These are phyloP conservation scores for Psilanteris sp. DNA, from an alignment of 1,140 invertebrate species.

Conservation along the genomic window DNA sequence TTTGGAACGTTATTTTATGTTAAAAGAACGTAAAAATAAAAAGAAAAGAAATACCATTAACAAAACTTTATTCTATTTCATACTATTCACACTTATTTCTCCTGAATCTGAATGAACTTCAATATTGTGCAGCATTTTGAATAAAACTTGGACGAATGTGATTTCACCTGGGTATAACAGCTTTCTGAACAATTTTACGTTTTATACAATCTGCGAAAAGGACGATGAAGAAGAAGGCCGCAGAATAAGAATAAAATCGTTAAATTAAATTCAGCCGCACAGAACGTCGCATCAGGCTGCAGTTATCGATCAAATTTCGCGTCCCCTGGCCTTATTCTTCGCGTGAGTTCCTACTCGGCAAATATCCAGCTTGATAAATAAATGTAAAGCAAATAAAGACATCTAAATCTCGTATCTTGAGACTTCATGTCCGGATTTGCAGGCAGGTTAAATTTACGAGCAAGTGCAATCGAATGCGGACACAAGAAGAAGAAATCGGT, in stretches of 20 bases:
- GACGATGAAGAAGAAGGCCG: constrained; percentile 9
- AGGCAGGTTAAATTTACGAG: constrained; percentile 28
- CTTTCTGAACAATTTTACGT: constrained; percentile 39
- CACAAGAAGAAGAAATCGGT: constrained; percentile 29
- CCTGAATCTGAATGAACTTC: constrained; percentile 39
- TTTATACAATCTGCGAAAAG: constrained; percentile 9
- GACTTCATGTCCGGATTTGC: constrained; percentile 2
- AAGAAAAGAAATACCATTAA: constrained; percentile 28
- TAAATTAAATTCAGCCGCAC: constrained; percentile 41
- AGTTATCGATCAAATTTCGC: constrained; percentile 49
- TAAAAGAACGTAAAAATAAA: constrained; percentile 14
- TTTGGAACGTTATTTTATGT: constrained; percentile 9
- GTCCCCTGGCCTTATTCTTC: constrained; percentile 23
- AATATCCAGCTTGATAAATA: constrained; percentile 51
- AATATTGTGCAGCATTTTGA: constrained; percentile 42
- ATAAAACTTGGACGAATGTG: constrained; percentile 50
- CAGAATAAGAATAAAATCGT: constrained; percentile 40
- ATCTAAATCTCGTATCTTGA: constrained; percentile 35
- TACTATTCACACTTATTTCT: constrained; percentile 43
- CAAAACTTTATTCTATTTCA: constrained; percentile 52
- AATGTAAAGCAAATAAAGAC: constrained; percentile 38
- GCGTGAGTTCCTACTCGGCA: constrained; percentile 15
- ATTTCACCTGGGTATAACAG: constrained; percentile 38
- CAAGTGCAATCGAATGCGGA: constrained; percentile 11
- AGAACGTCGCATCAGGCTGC: constrained; percentile 27